Base-by-base conservation (phyloP, 2,888 invertebrate species). In the Apantesis nais region DNA sequence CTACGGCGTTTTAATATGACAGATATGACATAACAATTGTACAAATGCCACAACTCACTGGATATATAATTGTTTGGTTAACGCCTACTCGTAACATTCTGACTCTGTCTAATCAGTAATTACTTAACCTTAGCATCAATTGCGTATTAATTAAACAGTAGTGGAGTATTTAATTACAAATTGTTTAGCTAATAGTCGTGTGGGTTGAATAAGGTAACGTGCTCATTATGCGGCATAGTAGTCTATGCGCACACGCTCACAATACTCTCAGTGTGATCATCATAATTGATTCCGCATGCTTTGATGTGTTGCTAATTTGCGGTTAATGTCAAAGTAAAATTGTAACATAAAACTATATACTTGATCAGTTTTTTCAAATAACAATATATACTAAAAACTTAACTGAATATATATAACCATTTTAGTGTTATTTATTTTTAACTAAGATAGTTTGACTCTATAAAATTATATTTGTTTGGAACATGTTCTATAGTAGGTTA, bases 101-200 rank as follows among this genome's bases (percentile, higher is more conserved):
- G 67, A 64, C 64, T 39, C 69, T 73, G 62, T 72, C 84, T 84
- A 87, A 86, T 86, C 77, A 77, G 83, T 83, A 86, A 86, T 86
- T 77, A 76, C 73, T 76, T 82, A 82, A 83, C 83, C 83, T 86
- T 83, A 82, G 75, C 81, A 83, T 79, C 82, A 83, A 84, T 85
- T 79, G 76, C 75, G 71, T 82, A 69, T 83, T 88, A 86, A 88
- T 90, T 89, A 88, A 85, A 83, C 84, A 85, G 82, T 81, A 82
- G 82, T 87, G 85, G 83, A 83, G 86, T 87, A 87, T 88, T 83
- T 84, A 86, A 90, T 89, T 89, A 89, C 75, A 84, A 86, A 87
- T 88, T 86, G 88, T 88, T 88, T 83, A 80, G 76, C 82, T 86
- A 86, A 88, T 86, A 85, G 83, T 83, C 84, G 71, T 62, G 89